These are phyloP conservation scores for Bubo blakistoni DNA, from an alignment of 2,113 vertebrate species.

Conservation along the genomic window DNA sequence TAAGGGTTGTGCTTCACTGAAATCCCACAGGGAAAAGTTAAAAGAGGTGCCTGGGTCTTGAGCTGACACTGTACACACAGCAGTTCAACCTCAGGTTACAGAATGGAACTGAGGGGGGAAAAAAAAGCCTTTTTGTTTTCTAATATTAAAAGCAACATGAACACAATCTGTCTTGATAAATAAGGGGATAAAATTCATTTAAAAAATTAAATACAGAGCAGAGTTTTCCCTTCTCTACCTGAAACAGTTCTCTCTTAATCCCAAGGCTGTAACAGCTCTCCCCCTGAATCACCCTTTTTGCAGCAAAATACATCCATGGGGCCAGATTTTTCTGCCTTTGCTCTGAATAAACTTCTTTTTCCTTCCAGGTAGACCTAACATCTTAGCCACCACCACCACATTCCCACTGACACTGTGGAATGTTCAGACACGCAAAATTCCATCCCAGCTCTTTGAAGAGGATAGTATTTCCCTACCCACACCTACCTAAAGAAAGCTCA, in stretches of 20 bases:
- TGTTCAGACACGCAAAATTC: not conserved
- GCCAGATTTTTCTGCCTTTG: not conserved
- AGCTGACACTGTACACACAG: not conserved
- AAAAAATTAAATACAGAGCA: not conserved
- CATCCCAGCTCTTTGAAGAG: not conserved
- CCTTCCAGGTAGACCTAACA: not conserved
- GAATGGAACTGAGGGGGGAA: not conserved
- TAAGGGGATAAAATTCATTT: not conserved
- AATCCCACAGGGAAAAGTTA: not conserved
- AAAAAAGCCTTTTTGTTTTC: not conserved
- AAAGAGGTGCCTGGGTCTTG: not conserved
- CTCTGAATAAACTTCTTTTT: not conserved
- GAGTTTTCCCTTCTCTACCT: not conserved
- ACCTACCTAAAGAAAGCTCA: slow-evolving; percentile 19
- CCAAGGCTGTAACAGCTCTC: not conserved
- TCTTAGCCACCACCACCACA: not conserved
- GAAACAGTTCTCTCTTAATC: not conserved
- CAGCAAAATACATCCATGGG: not conserved
- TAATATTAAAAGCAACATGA: not conserved
- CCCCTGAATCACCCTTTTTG: not conserved
- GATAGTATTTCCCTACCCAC: not conserved
- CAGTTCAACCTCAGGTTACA: not conserved
- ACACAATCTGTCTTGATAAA: not conserved
- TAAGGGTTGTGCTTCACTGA: not conserved
- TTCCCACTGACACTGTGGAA: not conserved